Evolutionary conservation across 2,797 vertebrate species (phyloP), one percentile per base, ranked within the genome.

Genomic region (Mormyrus proboscirostris): DNA sequence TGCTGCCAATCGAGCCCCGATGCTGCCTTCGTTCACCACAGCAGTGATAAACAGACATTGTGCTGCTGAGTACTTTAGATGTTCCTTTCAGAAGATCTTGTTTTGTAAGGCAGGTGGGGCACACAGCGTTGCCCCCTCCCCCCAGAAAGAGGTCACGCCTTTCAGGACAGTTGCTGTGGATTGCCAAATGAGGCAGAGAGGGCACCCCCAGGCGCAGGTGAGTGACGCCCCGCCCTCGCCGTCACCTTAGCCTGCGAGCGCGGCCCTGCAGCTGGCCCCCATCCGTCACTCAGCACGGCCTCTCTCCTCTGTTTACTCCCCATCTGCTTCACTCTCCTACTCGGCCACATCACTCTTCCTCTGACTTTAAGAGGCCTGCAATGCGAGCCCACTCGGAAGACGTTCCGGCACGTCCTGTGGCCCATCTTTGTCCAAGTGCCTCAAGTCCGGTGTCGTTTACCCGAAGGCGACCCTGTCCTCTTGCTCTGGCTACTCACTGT

Each of bases 271-370:
- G 91, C 94, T 94, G 91, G 94, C 94, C 94, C 94, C 94, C 95
- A 96, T 96, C 95, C 93, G 93, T 96, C 95, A 95, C 93, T 94
- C 95, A 93, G 94, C 93, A 94, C 94, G 92, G 92, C 93, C 93
- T 93, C 95, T 93, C 95, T 93, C 91, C 93, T 95, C 93, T 95
- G 94, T 96, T 96, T 96, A 96, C 94, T 94, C 92, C 94, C 96
- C 95, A 95, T 97, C 95, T 96, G 94, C 95, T 94, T 95, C 93
- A 94, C 94, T 95, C 93, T 93, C 92, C 92, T 2, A 0, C 62
- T 86, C 19, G 33, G 51, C 44, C 62, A 55, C 38, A 79, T 79
- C 73, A 79, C 7, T 50, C 85, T 16, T 33, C 19, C 53, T 33
- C 47, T 6, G 49, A 33, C 53, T 33, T 41, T 14, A 87, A 57